A percentile compares a stretch with the other conserved stretches of the same genome.
Conservation (phyloP, 1,140 invertebrate genomes). For the Drosophila eugracilis region DNA sequence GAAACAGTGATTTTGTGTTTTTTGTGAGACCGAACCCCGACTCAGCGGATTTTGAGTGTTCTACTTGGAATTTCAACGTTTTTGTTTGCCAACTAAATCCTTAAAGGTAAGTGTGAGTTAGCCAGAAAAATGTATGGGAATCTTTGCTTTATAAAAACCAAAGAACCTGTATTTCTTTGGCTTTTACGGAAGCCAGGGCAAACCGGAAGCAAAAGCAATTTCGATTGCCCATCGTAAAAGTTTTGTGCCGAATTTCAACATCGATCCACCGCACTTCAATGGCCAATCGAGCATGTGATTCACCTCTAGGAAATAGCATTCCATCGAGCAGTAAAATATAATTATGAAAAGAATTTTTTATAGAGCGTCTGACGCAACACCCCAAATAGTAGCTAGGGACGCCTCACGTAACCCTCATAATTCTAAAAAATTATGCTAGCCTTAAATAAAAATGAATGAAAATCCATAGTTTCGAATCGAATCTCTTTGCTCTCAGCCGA, state of each 20-base stretch:
- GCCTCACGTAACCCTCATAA: conserved; percentile 66
- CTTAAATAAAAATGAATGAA: conserved; percentile 53
- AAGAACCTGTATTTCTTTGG: conserved; percentile 6
- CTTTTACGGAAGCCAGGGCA: conserved; percentile 58
- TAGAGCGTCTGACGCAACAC: conserved; percentile 51
- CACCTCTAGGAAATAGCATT: conserved; percentile 55
- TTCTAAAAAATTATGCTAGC: conserved; percentile 67
- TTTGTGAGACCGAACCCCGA: conserved; percentile 34
- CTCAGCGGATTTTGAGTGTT: conserved; percentile 27
- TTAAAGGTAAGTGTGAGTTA: conserved; percentile 38
- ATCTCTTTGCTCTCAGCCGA: conserved; percentile 50
- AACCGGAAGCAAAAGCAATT: conserved; percentile 7
- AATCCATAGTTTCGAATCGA: conserved; percentile 20
- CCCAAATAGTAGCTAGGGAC: conserved; percentile 10
- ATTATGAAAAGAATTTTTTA: conserved; percentile 47
- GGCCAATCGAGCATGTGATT: conserved; percentile 36
- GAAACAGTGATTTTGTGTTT: conserved; percentile 27
- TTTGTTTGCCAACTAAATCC: conserved; percentile 33
- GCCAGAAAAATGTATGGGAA: neutral
- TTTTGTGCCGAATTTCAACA: conserved; percentile 37
- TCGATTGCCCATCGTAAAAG: conserved; percentile 59
- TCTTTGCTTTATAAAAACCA: neutral
- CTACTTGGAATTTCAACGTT: conserved; percentile 13
- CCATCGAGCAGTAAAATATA: conserved; percentile 21
- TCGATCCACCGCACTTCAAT: conserved; percentile 37